Evolutionary conservation across 2,797 vertebrate genomes (phyloP), one percentile per base, ranked within the genome.

Genomic region (Nothura maculosa): DNA sequence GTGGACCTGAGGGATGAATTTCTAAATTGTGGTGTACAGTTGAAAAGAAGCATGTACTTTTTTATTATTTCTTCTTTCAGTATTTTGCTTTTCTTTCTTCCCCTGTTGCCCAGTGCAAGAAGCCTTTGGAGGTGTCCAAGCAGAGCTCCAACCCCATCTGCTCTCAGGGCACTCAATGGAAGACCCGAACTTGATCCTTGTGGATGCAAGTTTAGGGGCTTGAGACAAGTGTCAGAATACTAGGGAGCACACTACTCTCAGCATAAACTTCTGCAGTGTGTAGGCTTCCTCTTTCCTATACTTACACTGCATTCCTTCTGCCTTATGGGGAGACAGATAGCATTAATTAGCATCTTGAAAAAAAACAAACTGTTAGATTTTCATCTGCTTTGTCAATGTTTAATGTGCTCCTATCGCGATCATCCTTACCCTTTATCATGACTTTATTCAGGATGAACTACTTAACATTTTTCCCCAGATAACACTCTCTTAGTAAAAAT

Each of bases 341-440:
- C 12, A 36, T 96, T 80, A n/a, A 77, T 87, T 40, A 87, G 32
- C 62, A 50, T 66, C 87, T 87, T 38, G 52, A 70, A 75, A 78
- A 80, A 78, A 75, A 87, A 68, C 55, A 3, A 4, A 25, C 17
- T 34, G 67, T 89, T 85, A 7, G 42, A 63, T 80, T 92, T 87
- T n/a, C 38, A 38, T 69, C 32, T 78, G 3, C 6, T 81, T 68
- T 43, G 70, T 43, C 67, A 3, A 20, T 81, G 89, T 83, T 83
- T 79, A 43, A 60, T 63, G 16, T 57, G 20, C 60, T 92, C 55
- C 10, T 72, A 13, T 36, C 78, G 9, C 57, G 47, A 69, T 76
- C n/a, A 32, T 55, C n/a, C 12, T 83, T 85, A 24, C 16, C 25
- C 22, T n/a, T 14, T 63, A 61, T 19, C 13, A 32, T 36, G n/a